phyloP scores from a whole-genome alignment of 64 coral and sea anemone species.

The Montipora foliosa region DNA sequence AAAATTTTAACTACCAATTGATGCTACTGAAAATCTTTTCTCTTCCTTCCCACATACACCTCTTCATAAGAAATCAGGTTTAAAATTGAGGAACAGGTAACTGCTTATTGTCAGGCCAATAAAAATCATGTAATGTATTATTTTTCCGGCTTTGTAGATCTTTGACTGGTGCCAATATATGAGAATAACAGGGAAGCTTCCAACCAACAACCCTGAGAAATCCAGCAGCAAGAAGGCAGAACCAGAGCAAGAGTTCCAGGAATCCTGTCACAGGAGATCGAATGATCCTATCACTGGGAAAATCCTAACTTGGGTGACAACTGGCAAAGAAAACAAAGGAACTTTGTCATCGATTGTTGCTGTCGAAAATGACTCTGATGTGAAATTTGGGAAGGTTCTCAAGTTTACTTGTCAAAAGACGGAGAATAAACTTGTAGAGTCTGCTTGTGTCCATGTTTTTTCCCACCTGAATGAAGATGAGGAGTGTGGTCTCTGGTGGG shows the following conservation, averaged over 20 bases:
- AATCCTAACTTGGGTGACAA: slow-evolving; percentile 16
- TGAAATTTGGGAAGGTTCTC: slow-evolving; percentile 20
- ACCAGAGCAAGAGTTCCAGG: slow-evolving; percentile 23
- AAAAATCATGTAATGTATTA: slow-evolving; percentile 14
- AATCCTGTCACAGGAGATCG: background rate
- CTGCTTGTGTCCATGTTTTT: slow-evolving; percentile 5
- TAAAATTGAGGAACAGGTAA: slow-evolving; percentile 13
- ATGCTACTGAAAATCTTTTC: background rate
- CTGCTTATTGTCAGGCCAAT: slow-evolving; percentile 3
- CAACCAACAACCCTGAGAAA: slow-evolving; percentile 2
- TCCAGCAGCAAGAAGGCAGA: background rate
- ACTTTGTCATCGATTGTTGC: slow-evolving; percentile 13
- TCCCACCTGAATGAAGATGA: slow-evolving; percentile 24
- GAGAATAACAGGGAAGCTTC: slow-evolving; percentile 21
- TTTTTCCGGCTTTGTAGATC: slow-evolving; percentile 1
- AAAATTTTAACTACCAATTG: background rate
- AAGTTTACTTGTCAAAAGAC: slow-evolving; percentile 15
- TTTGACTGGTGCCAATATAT: slow-evolving; percentile 19
- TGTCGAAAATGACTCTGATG: background rate
- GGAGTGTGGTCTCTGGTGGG: slow-evolving; percentile 11
- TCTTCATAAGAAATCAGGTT: background rate
- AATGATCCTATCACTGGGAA: slow-evolving; percentile 5
- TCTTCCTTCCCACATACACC: background rate
- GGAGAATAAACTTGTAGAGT: background rate
- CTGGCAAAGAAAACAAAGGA: slow-evolving; percentile 14